Evolutionary conservation across 2,888 invertebrate species (phyloP), one percentile per base, ranked within the genome.

Genomic region (Lobophora halterata): DNA sequence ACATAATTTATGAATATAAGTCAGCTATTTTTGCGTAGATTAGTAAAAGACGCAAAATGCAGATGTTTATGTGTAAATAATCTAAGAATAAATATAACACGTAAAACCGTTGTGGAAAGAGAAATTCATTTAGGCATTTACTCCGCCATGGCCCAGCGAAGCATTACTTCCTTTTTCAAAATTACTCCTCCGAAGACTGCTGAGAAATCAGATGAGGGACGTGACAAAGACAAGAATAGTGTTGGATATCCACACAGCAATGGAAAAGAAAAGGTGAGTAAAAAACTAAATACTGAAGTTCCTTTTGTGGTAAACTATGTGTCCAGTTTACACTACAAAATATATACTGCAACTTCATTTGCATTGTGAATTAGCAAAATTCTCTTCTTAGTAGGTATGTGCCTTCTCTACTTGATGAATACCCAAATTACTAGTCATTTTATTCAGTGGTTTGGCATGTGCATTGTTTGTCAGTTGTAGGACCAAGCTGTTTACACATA

Each of bases 81-180:
- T 19, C 2, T 13, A 23, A 25, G n/a, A 34, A 11, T 18, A 16
- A 32, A 31, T 5, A 19, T 23, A 3, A 23, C 5, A 20, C 1
- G 20, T 11, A 40, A 25, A 18, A n/a, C 24, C 21, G 8, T 28
- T 19, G 19, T 31, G 4, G 24, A 16, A 3, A 36, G 16, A 23
- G 18, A 21, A 13, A 19, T 46, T 7, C n/a, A 29, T 21, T 7
- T 13, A 1, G 25, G 16, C 3, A 16, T 8, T 8, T 5, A 25
- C 8, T 61, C 51, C 46, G 71, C 41, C 1, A 88, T 88, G 88
- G 65, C 88, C 1, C 88, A 88, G 51, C 78, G 71, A 51, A 86
- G 77, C 45, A 88, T 88, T 18, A 87, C 71, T 5, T 87, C 85
- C 0, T 88, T 87, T 47, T 88, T 88, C 46, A 79, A 75, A 44